Percentiles rank a stretch among this genome's conserved stretches.
Conservation (phyloP, 2,888 invertebrate genomes). For the Aricia artaxerxes region DNA sequence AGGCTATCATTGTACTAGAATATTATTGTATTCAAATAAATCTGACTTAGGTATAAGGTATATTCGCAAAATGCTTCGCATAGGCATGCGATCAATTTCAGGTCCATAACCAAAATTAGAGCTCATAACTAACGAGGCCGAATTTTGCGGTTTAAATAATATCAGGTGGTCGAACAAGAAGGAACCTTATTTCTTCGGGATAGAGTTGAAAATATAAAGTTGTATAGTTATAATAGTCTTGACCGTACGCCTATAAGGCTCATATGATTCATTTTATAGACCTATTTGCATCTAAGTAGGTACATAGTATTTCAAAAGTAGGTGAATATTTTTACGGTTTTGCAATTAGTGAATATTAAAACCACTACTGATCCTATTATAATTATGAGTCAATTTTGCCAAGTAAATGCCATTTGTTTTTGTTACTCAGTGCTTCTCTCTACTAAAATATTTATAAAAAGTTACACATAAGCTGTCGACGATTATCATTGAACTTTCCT, state of each 20-base stretch:
- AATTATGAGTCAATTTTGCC: no score
- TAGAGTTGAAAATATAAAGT: constrained; percentile 18
- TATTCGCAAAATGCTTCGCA: constrained; percentile 21
- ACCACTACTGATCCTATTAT: no score
- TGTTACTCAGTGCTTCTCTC: neutral
- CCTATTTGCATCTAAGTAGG: constrained; percentile 25
- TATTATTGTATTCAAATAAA: neutral
- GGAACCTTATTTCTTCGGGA: neutral
- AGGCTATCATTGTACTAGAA: constrained; percentile 12
- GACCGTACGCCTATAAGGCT: constrained; percentile 27
- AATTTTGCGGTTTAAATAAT: constrained; percentile 29
- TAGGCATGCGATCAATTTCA: constrained; percentile 31
- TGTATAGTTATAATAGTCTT: constrained; percentile 28
- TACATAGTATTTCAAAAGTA: neutral
- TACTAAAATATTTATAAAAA: neutral
- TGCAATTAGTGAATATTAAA: neutral
- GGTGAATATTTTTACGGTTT: neutral
- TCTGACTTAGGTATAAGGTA: neutral
- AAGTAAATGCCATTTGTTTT: neutral
- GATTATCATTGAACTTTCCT: neutral
- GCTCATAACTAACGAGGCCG: constrained; percentile 31
- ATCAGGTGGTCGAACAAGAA: constrained; percentile 6
- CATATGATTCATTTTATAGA: constrained; percentile 30
- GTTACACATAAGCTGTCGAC: neutral
- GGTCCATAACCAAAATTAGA: constrained; percentile 29